Base-by-base conservation (phyloP, 2,888 invertebrate genomes). In the Sympetrum striolatum region DNA sequence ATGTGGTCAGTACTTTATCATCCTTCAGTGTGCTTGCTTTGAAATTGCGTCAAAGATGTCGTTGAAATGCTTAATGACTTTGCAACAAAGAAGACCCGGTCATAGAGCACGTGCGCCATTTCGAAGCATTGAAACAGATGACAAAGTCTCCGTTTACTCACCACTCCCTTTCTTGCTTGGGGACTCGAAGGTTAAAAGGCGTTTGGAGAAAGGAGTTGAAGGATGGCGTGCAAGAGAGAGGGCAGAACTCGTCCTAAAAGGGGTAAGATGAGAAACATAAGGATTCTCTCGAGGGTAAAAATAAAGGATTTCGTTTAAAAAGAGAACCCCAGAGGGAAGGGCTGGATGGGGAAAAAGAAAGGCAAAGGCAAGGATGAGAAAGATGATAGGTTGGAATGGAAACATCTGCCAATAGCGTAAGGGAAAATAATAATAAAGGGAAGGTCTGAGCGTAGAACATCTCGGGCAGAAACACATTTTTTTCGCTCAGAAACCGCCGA, bases 311-410 rank as follows among this genome's bases (percentile, higher is more conserved):
- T 64, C 86, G 82, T 39, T 60, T 58, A n/a, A 86, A 86, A 86
- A 60, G 37, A 37, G 86, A 86, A 8, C 31, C 60, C 58, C 37
- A 15, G 58, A 22, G 53, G 82, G 58, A 18, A 3, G 18, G 15
- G 53, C n/a, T 44, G 18, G 81, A 60, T 53, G 58, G n/a, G 35
- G 58, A 18, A 58, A 31, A 31, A 82, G 48, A 31, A 25, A 39
- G 48, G 35, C n/a, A 58, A 35, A 37, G 58, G n/a, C 2, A 37
- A 12, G 60, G 60, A 37, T 58, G 86, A 64, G 58, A 60, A 60
- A 60, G 86, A 86, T 64, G 86, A 86, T 86, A 86, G 86, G 86
- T 58, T n/a, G 86, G 60, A 64, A 86, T 86, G 86, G 86, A 86
- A 86, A 86, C 86, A 60, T 86, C 86, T 86, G 86, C 86, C 86